Conservation (phyloP, 2,797 vertebrate species). For the Salmo trutta region DNA sequence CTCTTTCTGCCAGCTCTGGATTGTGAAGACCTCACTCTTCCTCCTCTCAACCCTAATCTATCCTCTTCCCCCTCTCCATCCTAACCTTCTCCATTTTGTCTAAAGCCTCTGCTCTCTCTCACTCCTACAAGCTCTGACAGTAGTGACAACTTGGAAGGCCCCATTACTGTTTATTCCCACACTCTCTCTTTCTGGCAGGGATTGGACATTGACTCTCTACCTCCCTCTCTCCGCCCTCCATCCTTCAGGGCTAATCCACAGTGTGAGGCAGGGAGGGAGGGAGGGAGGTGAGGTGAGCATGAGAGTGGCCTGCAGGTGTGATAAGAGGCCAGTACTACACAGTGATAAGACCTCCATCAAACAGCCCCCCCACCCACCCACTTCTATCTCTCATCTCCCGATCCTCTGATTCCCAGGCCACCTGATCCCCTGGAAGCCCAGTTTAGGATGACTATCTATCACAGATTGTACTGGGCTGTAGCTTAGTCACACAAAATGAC, state of each 20-base stretch:
- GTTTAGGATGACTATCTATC: conserved; percentile 6
- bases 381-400: conserved; percentile 6
- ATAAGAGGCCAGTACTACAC: conserved; percentile 66
- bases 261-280: conserved; percentile 17
- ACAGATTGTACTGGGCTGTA: neutral
- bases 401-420: too few species aligned
- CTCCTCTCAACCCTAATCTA: neutral
- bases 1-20: neutral
- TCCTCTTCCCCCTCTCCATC: neutral
- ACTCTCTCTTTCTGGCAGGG: too few species aligned
- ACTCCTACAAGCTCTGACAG: neutral
- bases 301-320: conserved; percentile 69
- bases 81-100: neutral
- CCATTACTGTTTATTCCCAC: too few species aligned
- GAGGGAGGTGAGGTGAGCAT: conserved; percentile 28
- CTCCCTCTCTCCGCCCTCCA: conserved; percentile 13
- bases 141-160: neutral
- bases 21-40: conserved; percentile 12
- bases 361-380: conserved; percentile 24
- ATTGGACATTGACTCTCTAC: neutral
- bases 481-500: neutral
- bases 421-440: neutral
- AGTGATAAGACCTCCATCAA: conserved; percentile 78
- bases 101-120: neutral
- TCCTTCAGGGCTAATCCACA: conserved; percentile 79